Evolutionary conservation across 1,140 invertebrate species (phyloP), one percentile per base, ranked within the genome.

Genomic region (Zaprionus ghesquierei): DNA sequence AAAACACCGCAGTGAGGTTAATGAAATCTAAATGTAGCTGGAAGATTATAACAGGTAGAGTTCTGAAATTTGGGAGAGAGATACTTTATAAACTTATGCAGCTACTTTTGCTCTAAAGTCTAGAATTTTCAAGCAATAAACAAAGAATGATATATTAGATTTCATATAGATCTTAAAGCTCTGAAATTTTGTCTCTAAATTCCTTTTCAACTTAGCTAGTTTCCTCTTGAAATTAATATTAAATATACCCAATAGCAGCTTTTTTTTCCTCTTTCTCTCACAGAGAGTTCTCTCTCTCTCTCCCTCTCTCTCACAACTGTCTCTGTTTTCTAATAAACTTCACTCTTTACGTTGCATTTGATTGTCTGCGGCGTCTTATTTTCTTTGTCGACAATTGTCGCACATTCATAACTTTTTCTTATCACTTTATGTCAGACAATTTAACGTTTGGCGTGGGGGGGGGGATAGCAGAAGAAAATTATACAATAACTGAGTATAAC

Each of bases 401-500:
- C 55, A 41, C 35, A 58, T 58, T 58, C 25, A 13, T 18, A 61
- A 50, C 22, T 8, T 15, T 15, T 64, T 41, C 33, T 51, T 64
- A 54, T 54, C 49, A 15, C 15, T 55, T 56, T 41, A 56, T 55
- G n/a, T 20, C 41, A 20, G 27, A 49, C 53, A 58, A n/a, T 49
- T 38, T 10, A 44, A 53, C 41, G 41, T 29, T 29, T 46, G 20
- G 23, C 13, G 64, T n/a, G 12, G 38, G 50, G 15, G n/a, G n/a
- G n/a, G n/a, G n/a, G n/a, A n/a, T n/a, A 68, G 44, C 56, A 35
- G n/a, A n/a, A 29, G 15, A 44, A 35, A 60, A 60, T 60, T 38
- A 59, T 72, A 66, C 18, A 46, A 46, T 46, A 46, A n/a, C n/a
- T 29, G 10, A 53, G n/a, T n/a, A 60, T 41, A 60, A 23, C 46